A percentile compares a stretch with the other conserved stretches of the same genome.
Evolutionary conservation across 2,113 vertebrate genomes (phyloP).

Genomic region (Petaurus breviceps): DNA sequence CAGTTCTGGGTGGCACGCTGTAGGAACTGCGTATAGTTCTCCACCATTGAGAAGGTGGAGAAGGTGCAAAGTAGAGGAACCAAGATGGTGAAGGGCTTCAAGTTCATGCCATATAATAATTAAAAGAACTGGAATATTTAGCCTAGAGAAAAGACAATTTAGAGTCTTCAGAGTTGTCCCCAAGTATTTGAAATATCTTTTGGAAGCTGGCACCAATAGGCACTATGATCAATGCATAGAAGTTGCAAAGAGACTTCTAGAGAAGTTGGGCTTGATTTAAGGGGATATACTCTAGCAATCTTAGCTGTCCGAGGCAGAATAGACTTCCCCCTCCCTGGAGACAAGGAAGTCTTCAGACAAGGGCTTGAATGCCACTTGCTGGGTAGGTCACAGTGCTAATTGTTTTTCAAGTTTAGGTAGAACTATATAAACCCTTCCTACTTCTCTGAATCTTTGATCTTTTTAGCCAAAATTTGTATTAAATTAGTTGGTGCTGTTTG

Average conservation of each 20-base stretch:
- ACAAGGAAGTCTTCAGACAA: not conserved
- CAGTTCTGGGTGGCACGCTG: not conserved
- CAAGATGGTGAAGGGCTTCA: not conserved
- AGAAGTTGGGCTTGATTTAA: not conserved
- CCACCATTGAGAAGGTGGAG: not conserved
- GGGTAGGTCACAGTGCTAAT: not conserved
- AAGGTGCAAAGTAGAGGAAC: not conserved
- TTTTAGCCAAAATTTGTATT: not conserved
- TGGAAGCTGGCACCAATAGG: not conserved
- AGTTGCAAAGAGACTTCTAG: not conserved
- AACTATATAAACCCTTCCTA: not conserved
- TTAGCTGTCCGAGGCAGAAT: not conserved
- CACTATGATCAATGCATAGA: not conserved
- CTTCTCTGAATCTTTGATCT: not conserved
- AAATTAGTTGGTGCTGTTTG: not conserved
- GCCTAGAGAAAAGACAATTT: not conserved
- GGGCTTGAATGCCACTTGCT: not conserved
- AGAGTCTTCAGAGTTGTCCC: not conserved
- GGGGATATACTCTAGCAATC: not conserved
- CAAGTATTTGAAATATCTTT: not conserved
- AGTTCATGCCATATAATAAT: not conserved
- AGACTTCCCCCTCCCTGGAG: not conserved
- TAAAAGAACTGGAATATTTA: not conserved
- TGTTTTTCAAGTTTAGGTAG: not conserved
- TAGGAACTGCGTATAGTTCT: not conserved